phyloP scores from a whole-genome alignment of 2,113 vertebrate genomes.

The Austrofundulus limnaeus region DNA sequence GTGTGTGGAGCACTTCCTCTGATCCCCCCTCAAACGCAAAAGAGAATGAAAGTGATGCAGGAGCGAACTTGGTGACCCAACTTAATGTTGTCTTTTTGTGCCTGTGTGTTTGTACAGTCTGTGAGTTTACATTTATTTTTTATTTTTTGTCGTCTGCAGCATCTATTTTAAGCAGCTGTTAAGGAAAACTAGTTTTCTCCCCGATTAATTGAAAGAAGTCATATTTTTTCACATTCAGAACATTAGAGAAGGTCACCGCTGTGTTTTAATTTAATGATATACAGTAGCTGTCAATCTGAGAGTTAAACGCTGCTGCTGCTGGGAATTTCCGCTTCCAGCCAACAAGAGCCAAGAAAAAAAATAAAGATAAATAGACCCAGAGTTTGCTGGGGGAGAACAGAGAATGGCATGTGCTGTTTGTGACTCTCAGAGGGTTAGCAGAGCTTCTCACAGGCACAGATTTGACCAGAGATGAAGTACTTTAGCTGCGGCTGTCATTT shows the following conservation, averaged over 20 bases:
- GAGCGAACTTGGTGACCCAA: not conserved
- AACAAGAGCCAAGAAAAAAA: constrained; percentile 39
- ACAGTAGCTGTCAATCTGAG: constrained; percentile 39
- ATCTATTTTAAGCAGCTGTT: not conserved
- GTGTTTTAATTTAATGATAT: constrained; percentile 15
- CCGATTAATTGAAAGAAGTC: not conserved
- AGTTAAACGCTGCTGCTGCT: constrained; percentile 40
- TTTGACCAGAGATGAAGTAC: not conserved
- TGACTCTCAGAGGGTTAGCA: constrained; percentile 43
- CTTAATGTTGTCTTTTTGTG: constrained; percentile 1
- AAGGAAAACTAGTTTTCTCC: too few relatives aligned
- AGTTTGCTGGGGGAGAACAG: constrained; percentile 36
- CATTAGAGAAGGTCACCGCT: constrained; percentile 1
- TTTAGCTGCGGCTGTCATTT: not conserved
- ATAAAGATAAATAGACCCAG: constrained; percentile 62
- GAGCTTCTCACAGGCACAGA: not conserved
- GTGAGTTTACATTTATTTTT: not conserved
- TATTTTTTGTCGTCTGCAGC: not conserved
- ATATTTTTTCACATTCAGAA: not conserved
- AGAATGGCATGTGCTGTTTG: constrained; percentile 60
- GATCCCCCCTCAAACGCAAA: constrained; percentile 20
- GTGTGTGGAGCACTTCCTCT: constrained; percentile 24
- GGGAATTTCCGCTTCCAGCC: constrained; percentile 68
- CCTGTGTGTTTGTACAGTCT: not conserved
- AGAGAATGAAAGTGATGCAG: constrained; percentile 1